phyloP scores from a whole-genome alignment of 2,888 invertebrate species.

The Eupeodes luniger region DNA sequence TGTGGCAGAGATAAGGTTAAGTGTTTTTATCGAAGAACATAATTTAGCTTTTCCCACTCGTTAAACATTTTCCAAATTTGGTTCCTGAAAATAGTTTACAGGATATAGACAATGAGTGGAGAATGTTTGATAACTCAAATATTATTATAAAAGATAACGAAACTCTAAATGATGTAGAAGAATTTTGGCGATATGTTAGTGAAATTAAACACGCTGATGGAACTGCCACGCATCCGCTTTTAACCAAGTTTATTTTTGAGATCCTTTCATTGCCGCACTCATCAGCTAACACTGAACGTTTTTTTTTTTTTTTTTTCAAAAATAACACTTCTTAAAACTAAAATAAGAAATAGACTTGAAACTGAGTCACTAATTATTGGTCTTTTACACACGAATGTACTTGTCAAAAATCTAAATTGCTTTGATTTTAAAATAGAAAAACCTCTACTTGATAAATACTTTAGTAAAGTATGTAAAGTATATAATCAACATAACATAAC shows the following conservation, averaged over 20 bases:
- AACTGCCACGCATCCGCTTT: conserved; percentile 2
- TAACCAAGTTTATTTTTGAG: not conserved
- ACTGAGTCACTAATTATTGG: not conserved
- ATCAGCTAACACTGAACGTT: conserved; percentile 2
- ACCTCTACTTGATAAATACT: conserved; percentile 5
- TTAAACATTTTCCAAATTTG: conserved; percentile 1
- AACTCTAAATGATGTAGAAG: conserved; percentile 1
- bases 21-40: not conserved
- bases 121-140: conserved; percentile 12
- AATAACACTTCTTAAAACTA: not conserved
- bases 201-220: conserved; percentile 3
- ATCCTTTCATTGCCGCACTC: not conserved
- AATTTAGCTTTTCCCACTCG: conserved; percentile 1
- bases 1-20: not conserved
- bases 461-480: not conserved
- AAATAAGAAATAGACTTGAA: conserved; percentile 3
- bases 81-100: conserved; percentile 10
- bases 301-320: conserved; percentile 5
- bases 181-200: conserved; percentile 9
- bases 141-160: conserved; percentile 1
- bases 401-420: not conserved
- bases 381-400: not conserved
- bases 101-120: conserved; percentile 7
- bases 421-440: conserved; percentile 4
- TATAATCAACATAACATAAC: not conserved